Percentiles rank a stretch among this genome's conserved stretches.
Conservation (phyloP, 2,888 invertebrate genomes). For the Stegana nigrithorax region DNA sequence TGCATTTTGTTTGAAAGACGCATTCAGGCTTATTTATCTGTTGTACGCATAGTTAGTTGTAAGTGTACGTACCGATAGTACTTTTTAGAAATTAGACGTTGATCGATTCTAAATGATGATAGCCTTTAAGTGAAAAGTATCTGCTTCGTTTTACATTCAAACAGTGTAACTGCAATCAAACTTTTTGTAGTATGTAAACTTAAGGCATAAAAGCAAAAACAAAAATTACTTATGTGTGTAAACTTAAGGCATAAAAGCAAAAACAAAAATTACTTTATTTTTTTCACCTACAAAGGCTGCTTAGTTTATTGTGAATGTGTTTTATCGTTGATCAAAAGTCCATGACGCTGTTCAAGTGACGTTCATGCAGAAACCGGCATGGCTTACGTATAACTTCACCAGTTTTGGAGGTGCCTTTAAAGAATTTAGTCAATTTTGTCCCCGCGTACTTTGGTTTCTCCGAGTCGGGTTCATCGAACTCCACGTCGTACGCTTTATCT, state of each 20-base stretch:
- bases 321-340: constrained; percentile 70
- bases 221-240: constrained; percentile 36
- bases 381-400: constrained; percentile 69
- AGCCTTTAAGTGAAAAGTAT: neutral
- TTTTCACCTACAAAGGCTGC: too few species aligned
- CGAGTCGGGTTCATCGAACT: constrained; percentile 73
- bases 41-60: constrained; percentile 3
- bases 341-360: constrained; percentile 72
- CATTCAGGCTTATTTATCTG: constrained; percentile 16
- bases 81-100: too few species aligned
- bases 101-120: too few species aligned
- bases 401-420: constrained; percentile 62
- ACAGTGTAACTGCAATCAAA: constrained; percentile 56
- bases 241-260: constrained; percentile 45
- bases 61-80: too few species aligned
- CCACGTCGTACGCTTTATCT: constrained; percentile 80
- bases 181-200: constrained; percentile 38
- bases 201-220: constrained; percentile 34
- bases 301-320: neutral
- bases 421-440: constrained; percentile 74
- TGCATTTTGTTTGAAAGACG: constrained; percentile 47
- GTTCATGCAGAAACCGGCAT: constrained; percentile 77
- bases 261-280: too few species aligned
- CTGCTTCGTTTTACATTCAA: constrained; percentile 43
- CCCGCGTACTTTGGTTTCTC: constrained; percentile 69